phyloP scores from a whole-genome alignment of 64 coral and sea anemone species.

The Pocillopora verrucosa region DNA sequence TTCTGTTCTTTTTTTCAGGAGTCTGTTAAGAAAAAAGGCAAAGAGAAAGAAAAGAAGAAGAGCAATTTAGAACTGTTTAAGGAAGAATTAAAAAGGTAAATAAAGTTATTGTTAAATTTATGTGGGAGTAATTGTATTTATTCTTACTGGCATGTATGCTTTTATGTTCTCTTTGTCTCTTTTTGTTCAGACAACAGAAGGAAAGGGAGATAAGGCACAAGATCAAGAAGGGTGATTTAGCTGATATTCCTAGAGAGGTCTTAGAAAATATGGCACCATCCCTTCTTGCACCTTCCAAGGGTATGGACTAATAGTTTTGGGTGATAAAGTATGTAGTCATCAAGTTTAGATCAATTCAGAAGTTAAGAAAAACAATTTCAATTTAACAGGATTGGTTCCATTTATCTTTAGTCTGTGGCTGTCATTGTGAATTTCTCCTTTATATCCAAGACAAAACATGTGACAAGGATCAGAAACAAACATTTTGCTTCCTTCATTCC shows the following conservation, averaged over 20 bases:
- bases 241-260: conserved; percentile 90
- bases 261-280: conserved; percentile 72
- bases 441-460: too few relatives aligned
- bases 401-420: too few relatives aligned
- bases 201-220: conserved; percentile 95
- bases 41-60: conserved; percentile 99
- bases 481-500: too few relatives aligned
- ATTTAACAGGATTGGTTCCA: too few relatives aligned
- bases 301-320: conserved; percentile 2
- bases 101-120: not conserved
- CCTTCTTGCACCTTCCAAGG: conserved; percentile 69
- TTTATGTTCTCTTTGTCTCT: not conserved
- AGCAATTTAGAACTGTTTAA: conserved; percentile 99
- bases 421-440: too few relatives aligned
- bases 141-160: not conserved
- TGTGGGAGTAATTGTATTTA: not conserved
- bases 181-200: conserved; percentile 69
- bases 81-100: conserved; percentile 96
- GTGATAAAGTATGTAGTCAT: not conserved
- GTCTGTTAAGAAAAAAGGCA: conserved; percentile 78
- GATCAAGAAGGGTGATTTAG: conserved; percentile 91
- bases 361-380: too few relatives aligned
- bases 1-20: conserved; percentile 61
- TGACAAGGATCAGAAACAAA: too few relatives aligned
- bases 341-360: too few relatives aligned